Conservation (phyloP, 2,888 invertebrate genomes). For the Trachelus troglodyta region DNA sequence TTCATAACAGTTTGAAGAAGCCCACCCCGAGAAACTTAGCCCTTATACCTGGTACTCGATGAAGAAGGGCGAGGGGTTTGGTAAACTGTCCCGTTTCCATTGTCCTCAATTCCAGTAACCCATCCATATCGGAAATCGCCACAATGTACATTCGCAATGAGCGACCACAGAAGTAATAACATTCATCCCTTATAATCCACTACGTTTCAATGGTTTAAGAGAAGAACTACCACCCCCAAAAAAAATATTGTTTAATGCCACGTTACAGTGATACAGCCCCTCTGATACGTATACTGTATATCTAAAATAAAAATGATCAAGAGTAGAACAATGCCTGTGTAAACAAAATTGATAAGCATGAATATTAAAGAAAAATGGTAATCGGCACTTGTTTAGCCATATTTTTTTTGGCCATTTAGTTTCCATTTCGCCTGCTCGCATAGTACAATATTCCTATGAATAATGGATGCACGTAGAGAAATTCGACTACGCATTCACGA, state of each 20-base stretch:
- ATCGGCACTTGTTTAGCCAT: neutral
- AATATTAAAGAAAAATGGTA: neutral
- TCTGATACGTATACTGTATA: neutral
- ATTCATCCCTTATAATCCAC: neutral
- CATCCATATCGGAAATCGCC: slow-evolving; percentile 4
- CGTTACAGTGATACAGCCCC: neutral
- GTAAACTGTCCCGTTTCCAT: neutral
- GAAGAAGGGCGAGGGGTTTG: neutral
- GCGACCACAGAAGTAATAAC: neutral
- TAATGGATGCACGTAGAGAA: slow-evolving; percentile 33
- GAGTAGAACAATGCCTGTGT: neutral
- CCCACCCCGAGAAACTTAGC: neutral
- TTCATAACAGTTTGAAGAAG: slow-evolving; percentile 41
- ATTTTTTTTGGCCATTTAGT: neutral
- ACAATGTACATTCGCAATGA: neutral
- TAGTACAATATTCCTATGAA: slow-evolving; percentile 30
- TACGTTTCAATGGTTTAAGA: neutral
- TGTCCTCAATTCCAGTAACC: neutral
- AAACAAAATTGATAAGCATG: neutral
- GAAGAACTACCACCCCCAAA: neutral
- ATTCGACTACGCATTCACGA: neutral
- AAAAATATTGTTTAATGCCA: neutral
- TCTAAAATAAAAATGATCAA: neutral
- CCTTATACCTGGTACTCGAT: neutral
- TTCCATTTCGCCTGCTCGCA: neutral